Percentiles rank a stretch among this genome's conserved stretches.
These are phyloP conservation scores for Acanthiza pusilla DNA, from an alignment of 2,797 vertebrate species.

Conservation along the genomic window DNA sequence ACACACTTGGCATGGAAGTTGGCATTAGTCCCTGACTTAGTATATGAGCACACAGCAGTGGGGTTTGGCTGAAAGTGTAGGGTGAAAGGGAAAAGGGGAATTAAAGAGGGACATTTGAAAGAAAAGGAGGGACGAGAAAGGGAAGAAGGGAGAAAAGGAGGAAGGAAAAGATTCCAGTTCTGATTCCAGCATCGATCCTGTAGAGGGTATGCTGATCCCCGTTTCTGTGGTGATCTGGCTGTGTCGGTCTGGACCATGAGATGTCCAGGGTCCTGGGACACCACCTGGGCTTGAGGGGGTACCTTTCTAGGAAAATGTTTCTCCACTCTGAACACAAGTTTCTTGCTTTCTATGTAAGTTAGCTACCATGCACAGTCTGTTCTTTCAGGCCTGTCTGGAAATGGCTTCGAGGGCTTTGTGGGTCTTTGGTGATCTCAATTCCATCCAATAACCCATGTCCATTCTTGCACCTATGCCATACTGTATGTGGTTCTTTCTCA, in stretches of 20 bases:
- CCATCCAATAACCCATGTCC: background rate
- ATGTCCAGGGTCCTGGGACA: background rate
- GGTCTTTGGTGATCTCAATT: background rate
- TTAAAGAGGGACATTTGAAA: background rate
- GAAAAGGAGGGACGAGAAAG: background rate
- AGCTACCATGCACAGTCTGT: background rate
- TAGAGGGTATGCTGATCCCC: background rate
- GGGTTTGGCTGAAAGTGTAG: background rate
- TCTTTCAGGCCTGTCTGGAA: background rate
- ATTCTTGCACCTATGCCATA: background rate
- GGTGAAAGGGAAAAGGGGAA: background rate
- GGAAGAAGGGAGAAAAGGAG: background rate
- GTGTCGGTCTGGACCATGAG: rapidly evolving
- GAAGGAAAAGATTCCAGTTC: background rate
- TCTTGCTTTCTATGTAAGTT: background rate
- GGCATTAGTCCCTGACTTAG: background rate
- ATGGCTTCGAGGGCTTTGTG: background rate
- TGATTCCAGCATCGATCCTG: rapidly evolving
- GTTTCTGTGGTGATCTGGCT: background rate
- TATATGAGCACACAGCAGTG: too few species aligned
- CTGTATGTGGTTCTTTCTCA: background rate
- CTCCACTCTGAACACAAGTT: background rate
- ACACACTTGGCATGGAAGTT: background rate
- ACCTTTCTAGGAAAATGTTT: background rate
- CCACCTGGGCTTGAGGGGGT: background rate